A percentile compares a stretch with the other conserved stretches of the same genome.
Evolutionary conservation across 2,797 vertebrate species (phyloP).

Genomic region (Meriones psammophilus): DNA sequence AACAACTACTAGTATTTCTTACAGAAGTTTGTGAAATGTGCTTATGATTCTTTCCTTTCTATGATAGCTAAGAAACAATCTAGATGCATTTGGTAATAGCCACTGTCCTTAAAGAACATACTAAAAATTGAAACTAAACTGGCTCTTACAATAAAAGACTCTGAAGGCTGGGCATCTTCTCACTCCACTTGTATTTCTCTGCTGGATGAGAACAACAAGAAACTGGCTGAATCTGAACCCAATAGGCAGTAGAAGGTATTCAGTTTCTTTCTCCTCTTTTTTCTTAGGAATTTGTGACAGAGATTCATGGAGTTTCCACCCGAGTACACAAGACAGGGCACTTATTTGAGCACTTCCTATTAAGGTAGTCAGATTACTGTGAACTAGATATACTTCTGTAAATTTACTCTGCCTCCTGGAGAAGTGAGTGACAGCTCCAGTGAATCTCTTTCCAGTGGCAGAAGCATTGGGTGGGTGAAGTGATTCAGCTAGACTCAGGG

Average conservation of each 20-base stretch:
- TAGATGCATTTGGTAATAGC: neutral
- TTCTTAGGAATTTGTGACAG: neutral
- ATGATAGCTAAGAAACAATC: conserved; percentile 1
- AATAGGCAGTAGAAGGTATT: neutral
- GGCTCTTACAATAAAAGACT: neutral
- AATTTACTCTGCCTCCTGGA: neutral
- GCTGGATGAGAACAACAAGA: neutral
- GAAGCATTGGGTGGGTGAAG: neutral
- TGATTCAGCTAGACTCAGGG: neutral
- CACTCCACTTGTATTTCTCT: neutral
- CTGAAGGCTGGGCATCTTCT: neutral
- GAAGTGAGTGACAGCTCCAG: neutral
- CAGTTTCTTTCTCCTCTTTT: neutral
- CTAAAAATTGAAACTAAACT: neutral
- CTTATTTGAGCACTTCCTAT: neutral
- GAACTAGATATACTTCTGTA: neutral
- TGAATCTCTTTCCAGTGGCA: neutral
- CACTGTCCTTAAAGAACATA: neutral
- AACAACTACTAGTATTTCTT: neutral
- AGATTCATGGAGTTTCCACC: neutral
- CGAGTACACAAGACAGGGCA: neutral
- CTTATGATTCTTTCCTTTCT: neutral
- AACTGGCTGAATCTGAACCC: neutral
- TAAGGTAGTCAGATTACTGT: neutral
- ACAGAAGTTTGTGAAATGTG: neutral